A percentile compares a stretch with the other conserved stretches of the same genome.
Conservation (phyloP, 2,888 invertebrate species). For the Sialis lutaria region DNA sequence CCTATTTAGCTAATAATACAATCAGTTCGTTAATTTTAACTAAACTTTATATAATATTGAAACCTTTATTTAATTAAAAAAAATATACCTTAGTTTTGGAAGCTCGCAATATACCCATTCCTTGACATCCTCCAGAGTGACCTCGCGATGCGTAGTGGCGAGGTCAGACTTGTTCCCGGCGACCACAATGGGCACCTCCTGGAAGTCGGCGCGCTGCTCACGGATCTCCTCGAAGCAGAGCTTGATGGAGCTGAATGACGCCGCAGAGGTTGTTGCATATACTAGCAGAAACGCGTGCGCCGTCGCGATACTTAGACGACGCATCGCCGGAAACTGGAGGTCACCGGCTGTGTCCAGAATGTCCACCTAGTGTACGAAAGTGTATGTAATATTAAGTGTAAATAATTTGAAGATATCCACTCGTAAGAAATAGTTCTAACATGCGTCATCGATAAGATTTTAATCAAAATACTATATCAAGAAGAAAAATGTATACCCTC, state of each 20-base stretch:
- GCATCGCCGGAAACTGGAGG: slow-evolving; percentile 81
- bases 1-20: too few species aligned
- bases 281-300: slow-evolving; percentile 80
- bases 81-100: slow-evolving; percentile 43
- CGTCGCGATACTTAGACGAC: slow-evolving; percentile 68
- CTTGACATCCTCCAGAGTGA: slow-evolving; percentile 59
- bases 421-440: too few species aligned
- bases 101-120: slow-evolving; percentile 67
- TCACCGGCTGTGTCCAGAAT: slow-evolving; percentile 72
- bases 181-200: slow-evolving; percentile 71
- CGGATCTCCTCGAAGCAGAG: slow-evolving; percentile 66
- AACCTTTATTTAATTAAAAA: too few species aligned
- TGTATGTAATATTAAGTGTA: too few species aligned
- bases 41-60: too few species aligned
- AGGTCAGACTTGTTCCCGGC: slow-evolving; percentile 76
- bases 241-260: slow-evolving; percentile 55
- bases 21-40: too few species aligned
- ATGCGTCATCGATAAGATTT: too few species aligned
- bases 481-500: too few species aligned
- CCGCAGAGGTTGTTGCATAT: slow-evolving; percentile 58
- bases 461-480: too few species aligned
- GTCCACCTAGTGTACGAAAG: slow-evolving; percentile 30
- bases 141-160: slow-evolving; percentile 48
- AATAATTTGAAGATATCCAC: too few species aligned
- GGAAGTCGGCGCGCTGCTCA: slow-evolving; percentile 55